Conservation (phyloP, 2,113 vertebrate species). For the Malurus melanocephalus region DNA sequence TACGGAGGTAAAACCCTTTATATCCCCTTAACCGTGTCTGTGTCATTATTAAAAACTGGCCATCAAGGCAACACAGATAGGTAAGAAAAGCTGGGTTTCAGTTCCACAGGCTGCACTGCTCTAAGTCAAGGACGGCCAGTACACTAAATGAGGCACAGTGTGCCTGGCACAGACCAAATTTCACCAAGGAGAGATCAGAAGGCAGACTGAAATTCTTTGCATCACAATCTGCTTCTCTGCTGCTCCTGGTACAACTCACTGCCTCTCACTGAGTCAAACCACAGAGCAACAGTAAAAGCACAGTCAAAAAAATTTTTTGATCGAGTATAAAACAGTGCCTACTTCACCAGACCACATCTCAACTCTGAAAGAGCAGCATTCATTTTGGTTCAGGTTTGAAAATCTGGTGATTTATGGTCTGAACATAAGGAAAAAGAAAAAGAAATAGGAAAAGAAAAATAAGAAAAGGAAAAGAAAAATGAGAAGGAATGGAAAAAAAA, state of each 20-base stretch:
- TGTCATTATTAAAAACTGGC: too few relatives aligned
- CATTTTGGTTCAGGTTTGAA: neutral
- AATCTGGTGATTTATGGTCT: neutral
- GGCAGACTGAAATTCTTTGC: neutral
- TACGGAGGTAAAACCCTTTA: too few relatives aligned
- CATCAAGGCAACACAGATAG: neutral
- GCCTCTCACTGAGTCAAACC: neutral
- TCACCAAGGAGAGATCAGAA: neutral
- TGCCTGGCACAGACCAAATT: neutral
- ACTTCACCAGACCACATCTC: neutral
- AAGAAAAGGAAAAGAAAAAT: too few relatives aligned
- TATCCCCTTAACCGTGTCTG: too few relatives aligned
- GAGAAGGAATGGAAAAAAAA: too few relatives aligned
- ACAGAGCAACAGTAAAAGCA: neutral
- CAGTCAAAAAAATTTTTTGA: neutral
- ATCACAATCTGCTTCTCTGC: neutral
- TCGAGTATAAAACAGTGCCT: neutral
- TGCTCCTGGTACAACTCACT: constrained; percentile 32
- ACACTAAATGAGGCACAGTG: neutral
- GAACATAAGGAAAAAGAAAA: neutral
- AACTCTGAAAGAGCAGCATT: neutral
- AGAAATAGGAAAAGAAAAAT: too few relatives aligned
- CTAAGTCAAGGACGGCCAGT: neutral
- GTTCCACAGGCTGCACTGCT: neutral
- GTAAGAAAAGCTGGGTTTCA: neutral